phyloP scores from a whole-genome alignment of 2,113 vertebrate species.

The Callospermophilus lateralis region DNA sequence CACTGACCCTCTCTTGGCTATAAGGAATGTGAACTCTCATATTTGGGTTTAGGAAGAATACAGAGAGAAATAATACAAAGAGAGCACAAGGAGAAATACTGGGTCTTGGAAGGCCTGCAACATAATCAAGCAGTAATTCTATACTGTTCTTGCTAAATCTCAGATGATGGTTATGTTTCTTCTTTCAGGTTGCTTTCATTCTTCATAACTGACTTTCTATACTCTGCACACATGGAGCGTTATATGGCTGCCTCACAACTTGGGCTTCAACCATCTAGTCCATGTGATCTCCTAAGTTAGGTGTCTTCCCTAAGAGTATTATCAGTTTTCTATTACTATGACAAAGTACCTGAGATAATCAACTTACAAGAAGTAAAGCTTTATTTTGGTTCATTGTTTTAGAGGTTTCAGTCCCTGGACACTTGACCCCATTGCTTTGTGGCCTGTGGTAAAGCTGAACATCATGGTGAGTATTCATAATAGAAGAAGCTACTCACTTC shows the following conservation, averaged over 20 bases:
- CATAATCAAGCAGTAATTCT: not conserved
- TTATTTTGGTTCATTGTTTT: not conserved
- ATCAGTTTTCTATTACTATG: not conserved
- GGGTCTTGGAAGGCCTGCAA: not conserved
- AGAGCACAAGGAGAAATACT: not conserved
- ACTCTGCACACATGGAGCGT: not conserved
- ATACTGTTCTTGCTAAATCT: not conserved
- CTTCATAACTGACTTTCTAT: not conserved
- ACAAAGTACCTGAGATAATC: not conserved
- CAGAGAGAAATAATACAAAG: not conserved
- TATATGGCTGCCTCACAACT: not conserved
- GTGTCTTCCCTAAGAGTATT: not conserved
- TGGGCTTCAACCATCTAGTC: not conserved
- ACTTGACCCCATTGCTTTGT: not conserved
- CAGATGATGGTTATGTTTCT: not conserved
- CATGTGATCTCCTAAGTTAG: not conserved
- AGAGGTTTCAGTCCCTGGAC: not conserved
- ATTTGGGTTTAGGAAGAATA: not conserved
- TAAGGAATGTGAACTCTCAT: not conserved
- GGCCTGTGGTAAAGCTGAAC: no score
- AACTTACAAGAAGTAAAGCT: not conserved
- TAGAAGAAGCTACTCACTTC: not conserved
- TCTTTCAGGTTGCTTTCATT: not conserved
- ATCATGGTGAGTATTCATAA: not conserved
- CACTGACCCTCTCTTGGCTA: not conserved